Conservation (phyloP, 1,140 invertebrate genomes). For the Pachypeltis micranthus region DNA sequence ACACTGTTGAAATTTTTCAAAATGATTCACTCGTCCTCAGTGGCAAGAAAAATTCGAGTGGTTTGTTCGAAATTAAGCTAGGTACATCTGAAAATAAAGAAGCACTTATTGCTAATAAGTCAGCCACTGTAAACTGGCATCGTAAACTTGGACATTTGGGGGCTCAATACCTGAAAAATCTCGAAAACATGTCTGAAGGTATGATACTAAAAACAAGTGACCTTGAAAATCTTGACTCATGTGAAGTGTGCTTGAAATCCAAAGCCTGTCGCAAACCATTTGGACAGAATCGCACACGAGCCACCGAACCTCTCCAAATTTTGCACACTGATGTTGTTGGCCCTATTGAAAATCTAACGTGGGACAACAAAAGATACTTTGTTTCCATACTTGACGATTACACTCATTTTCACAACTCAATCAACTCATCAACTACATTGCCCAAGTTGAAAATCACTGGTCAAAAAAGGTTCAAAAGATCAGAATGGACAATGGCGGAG, state of each 20-base stretch:
- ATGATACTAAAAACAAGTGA: background rate
- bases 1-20: constrained; percentile 8
- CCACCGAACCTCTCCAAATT: constrained; percentile 6
- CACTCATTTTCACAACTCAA: constrained; percentile 31
- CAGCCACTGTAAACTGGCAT: constrained; percentile 7
- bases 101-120: background rate
- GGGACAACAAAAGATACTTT: constrained; percentile 28
- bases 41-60: background rate
- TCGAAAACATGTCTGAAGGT: background rate
- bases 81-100: background rate
- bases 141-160: constrained; percentile 14
- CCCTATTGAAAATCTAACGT: background rate
- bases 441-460: constrained; percentile 22
- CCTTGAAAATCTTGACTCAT: background rate
- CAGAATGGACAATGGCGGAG: constrained; percentile 28
- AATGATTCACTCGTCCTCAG: constrained; percentile 1
- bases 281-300: background rate
- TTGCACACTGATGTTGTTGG: constrained; percentile 10
- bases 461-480: constrained; percentile 24
- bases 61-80: background rate
- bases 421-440: constrained; percentile 29
- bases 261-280: background rate
- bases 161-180: constrained; percentile 8
- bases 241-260: constrained; percentile 2
- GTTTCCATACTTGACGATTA: constrained; percentile 35